phyloP scores from a whole-genome alignment of 2,888 invertebrate genomes.

The Dascillus cervinus region DNA sequence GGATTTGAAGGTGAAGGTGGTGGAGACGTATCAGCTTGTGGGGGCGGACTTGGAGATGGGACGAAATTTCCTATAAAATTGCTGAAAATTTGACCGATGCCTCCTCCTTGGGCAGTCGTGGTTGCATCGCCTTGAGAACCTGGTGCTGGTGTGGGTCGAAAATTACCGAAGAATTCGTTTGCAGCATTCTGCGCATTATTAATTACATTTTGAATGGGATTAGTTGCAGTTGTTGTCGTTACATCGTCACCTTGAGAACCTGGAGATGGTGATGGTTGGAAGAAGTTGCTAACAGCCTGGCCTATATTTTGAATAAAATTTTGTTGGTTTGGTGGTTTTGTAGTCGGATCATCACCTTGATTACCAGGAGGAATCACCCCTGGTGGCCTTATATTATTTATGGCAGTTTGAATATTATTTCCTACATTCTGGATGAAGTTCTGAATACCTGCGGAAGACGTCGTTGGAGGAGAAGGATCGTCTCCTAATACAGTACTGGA shows the following conservation, averaged over 20 bases:
- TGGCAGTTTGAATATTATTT: neutral
- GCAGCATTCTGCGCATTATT: conserved; percentile 3
- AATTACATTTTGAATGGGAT: conserved; percentile 7
- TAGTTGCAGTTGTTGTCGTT: conserved; percentile 7
- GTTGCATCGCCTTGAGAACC: conserved; percentile 16
- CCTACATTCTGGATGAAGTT: neutral
- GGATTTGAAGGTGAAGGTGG: no score
- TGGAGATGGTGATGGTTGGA: conserved; percentile 8
- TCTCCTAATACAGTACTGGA: neutral
- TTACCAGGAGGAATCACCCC: neutral
- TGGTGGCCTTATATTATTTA: neutral
- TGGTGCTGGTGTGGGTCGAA: conserved; percentile 12
- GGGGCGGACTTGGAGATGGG: neutral
- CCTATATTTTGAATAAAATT: conserved; percentile 2
- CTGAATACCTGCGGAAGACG: neutral
- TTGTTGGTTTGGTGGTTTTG: neutral
- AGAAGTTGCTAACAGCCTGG: conserved; percentile 8
- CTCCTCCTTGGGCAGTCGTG: conserved; percentile 11
- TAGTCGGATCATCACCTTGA: no score
- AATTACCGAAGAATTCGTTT: conserved; percentile 9
- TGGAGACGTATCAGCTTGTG: neutral
- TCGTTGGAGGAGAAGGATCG: neutral
- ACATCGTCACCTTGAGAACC: conserved; percentile 9
- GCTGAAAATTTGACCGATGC: conserved; percentile 1
- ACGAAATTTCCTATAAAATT: neutral